Conservation (phyloP, 2,888 invertebrate species). For the Megastigmus dorsalis region DNA sequence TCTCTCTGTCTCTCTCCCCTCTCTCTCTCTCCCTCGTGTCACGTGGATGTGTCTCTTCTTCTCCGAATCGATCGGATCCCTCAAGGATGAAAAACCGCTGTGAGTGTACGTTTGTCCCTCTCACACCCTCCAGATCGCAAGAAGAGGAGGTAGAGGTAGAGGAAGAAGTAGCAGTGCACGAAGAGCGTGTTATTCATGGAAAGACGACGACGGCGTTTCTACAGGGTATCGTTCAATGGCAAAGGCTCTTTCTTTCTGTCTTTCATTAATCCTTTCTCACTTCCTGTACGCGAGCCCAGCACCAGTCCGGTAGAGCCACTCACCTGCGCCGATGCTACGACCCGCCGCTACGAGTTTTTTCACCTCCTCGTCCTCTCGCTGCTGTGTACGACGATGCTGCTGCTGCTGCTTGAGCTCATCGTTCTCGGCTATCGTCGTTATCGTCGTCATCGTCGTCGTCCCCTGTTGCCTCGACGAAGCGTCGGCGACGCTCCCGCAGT, state of each 20-base stretch:
- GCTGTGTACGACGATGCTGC: slow-evolving; percentile 44
- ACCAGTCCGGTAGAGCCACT: slow-evolving; percentile 70
- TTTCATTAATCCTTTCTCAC: slow-evolving; percentile 58
- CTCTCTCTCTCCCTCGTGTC: not conserved
- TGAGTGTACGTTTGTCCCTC: too few relatives aligned
- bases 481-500: slow-evolving; percentile 46
- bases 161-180: slow-evolving; percentile 50
- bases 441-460: slow-evolving; percentile 37
- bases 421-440: slow-evolving; percentile 37
- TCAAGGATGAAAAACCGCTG: slow-evolving; percentile 7
- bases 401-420: slow-evolving; percentile 54
- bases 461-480: slow-evolving; percentile 34
- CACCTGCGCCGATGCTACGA: slow-evolving; percentile 64
- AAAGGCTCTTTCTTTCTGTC: slow-evolving; percentile 6
- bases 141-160: slow-evolving; percentile 36
- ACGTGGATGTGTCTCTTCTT: not conserved
- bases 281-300: slow-evolving; percentile 65
- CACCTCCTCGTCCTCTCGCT: slow-evolving; percentile 40
- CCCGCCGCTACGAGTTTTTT: slow-evolving; percentile 58
- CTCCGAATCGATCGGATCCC: not conserved
- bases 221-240: slow-evolving; percentile 3
- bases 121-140: slow-evolving; percentile 7
- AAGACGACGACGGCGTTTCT: slow-evolving; percentile 36
- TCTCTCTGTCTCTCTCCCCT: not conserved
- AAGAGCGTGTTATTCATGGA: slow-evolving; percentile 32